A percentile compares a stretch with the other conserved stretches of the same genome.
phyloP scores from a whole-genome alignment of 2,888 invertebrate genomes.

The Lissocephala sabroskyi region DNA sequence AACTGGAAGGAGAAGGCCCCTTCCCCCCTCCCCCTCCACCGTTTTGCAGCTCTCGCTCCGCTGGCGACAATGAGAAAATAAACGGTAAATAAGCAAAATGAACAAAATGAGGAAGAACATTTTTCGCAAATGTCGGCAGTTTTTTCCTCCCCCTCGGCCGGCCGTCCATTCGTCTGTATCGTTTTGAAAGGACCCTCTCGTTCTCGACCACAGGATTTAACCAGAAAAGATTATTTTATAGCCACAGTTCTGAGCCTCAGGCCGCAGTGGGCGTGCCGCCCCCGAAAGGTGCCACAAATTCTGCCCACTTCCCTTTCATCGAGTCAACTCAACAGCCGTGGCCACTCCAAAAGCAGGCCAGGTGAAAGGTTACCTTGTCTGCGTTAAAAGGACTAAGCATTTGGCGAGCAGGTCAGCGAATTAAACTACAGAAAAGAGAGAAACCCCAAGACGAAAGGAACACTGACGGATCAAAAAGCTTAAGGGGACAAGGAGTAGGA shows the following conservation, averaged over 20 bases:
- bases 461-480: too few species aligned
- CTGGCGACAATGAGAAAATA: slow-evolving; percentile 49
- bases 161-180: neutral
- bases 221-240: slow-evolving; percentile 44
- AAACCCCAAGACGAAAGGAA: too few species aligned
- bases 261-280: too few species aligned
- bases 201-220: neutral
- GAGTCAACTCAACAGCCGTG: slow-evolving; percentile 56
- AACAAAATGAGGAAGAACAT: slow-evolving; percentile 21
- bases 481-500: too few species aligned
- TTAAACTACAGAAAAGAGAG: too few species aligned
- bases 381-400: too few species aligned
- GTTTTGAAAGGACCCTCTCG: neutral
- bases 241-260: slow-evolving; percentile 1
- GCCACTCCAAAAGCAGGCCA: too few species aligned
- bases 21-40: too few species aligned
- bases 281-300: neutral
- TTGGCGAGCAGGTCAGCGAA: too few species aligned
- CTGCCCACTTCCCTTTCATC: slow-evolving; percentile 48
- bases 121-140: slow-evolving; percentile 54
- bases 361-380: too few species aligned
- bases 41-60: too few species aligned
- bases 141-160: slow-evolving; percentile 17
- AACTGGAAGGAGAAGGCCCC: neutral
- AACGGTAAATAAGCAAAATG: slow-evolving; percentile 46